Percentiles rank a stretch among this genome's conserved stretches.
Conservation (phyloP, 1,140 invertebrate genomes). For the Aradophagus sp. region DNA sequence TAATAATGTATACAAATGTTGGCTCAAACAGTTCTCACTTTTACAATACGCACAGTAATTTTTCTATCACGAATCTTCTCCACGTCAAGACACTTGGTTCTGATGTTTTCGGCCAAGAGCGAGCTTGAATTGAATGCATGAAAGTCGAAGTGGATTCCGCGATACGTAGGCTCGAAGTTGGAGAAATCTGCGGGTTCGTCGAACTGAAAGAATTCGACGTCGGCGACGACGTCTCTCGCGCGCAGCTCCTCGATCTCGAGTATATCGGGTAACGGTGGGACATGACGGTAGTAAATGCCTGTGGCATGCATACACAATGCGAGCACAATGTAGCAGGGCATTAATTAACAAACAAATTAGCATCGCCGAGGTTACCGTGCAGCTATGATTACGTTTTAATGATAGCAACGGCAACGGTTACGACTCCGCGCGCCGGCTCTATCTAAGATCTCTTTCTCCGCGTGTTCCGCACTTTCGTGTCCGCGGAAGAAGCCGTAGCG, state of each 20-base stretch:
- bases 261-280: constrained; percentile 53
- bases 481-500: constrained; percentile 20
- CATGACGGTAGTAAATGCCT: constrained; percentile 48
- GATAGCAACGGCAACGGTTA: constrained; percentile 64
- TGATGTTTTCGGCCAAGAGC: too few relatives aligned
- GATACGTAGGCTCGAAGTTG: constrained; percentile 27
- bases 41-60: too few relatives aligned
- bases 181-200: constrained; percentile 48
- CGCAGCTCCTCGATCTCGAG: constrained; percentile 44
- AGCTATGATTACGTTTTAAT: constrained; percentile 72
- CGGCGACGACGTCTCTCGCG: constrained; percentile 32
- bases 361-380: constrained; percentile 67
- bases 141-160: constrained; percentile 30
- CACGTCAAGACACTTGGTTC: too few relatives aligned
- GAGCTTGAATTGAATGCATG: too few relatives aligned
- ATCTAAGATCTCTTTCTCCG: constrained; percentile 59
- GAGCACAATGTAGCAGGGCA: constrained; percentile 68
- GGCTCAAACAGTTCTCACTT: too few relatives aligned
- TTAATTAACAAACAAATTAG: constrained; percentile 73
- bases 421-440: constrained; percentile 61
- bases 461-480: constrained; percentile 45
- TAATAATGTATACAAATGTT: too few relatives aligned
- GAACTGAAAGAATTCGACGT: constrained; percentile 50
- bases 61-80: too few relatives aligned
- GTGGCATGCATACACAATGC: constrained; percentile 53